These are phyloP conservation scores for Phyllotreta cruciferae DNA, from an alignment of 2,888 invertebrate species.

Conservation along the genomic window DNA sequence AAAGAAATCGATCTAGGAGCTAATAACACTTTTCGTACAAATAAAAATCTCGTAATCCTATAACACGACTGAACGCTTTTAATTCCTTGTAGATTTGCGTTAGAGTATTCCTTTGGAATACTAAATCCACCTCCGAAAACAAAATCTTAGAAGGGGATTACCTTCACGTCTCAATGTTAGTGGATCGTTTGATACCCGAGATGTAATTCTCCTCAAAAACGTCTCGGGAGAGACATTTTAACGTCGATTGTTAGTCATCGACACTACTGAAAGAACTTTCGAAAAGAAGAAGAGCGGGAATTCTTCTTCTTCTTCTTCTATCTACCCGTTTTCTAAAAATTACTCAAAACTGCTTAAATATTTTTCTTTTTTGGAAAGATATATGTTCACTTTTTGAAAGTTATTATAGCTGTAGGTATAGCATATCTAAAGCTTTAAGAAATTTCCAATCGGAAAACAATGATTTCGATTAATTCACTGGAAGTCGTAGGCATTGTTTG, in stretches of 20 bases:
- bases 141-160: conserved; percentile 37
- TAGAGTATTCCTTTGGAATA: conserved; percentile 25
- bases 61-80: conserved; percentile 31
- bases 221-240: conserved; percentile 19
- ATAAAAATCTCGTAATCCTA: conserved; percentile 31
- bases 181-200: conserved; percentile 32
- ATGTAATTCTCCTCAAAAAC: conserved; percentile 35
- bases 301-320: not conserved
- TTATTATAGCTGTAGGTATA: no score
- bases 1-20: not conserved
- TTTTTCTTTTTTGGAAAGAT: no score
- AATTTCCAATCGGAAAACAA: no score
- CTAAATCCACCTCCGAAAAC: conserved; percentile 31
- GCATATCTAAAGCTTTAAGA: no score
- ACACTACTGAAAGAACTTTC: not conserved
- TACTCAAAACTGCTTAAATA: no score
- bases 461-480: no score
- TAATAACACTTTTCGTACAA: conserved; percentile 22
- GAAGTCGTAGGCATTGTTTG: no score
- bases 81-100: conserved; percentile 33
- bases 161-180: conserved; percentile 38
- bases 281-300: not conserved
- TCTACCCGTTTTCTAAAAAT: no score
- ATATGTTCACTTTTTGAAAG: no score
- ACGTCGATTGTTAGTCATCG: not conserved